These are phyloP conservation scores for Hemistola chrysoprasaria DNA, from an alignment of 2,888 invertebrate genomes.

Conservation along the genomic window DNA sequence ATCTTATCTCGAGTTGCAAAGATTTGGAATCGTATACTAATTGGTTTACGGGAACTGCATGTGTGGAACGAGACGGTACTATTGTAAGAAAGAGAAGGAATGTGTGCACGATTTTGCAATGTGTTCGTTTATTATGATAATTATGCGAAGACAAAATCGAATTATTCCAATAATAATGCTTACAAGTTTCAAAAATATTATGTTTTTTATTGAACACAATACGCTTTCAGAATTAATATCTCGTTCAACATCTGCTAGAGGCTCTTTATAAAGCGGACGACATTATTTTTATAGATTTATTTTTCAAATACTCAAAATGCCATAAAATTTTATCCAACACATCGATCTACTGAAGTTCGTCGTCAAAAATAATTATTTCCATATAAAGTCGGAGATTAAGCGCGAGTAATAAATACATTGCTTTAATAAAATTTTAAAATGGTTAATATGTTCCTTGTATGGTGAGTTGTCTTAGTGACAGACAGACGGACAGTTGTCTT, in stretches of 20 bases:
- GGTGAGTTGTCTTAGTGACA: conserved; percentile 52
- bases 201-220: conserved; percentile 12
- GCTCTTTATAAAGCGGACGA: not conserved
- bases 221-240: conserved; percentile 10
- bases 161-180: conserved; percentile 39
- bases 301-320: conserved; percentile 5
- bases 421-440: conserved; percentile 67
- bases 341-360: conserved; percentile 28
- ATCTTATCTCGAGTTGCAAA: conserved; percentile 54
- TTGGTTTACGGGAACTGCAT: conserved; percentile 65
- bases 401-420: conserved; percentile 59
- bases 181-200: conserved; percentile 14
- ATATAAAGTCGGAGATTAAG: conserved; percentile 42
- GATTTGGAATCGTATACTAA: conserved; percentile 59
- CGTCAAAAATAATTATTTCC: conserved; percentile 60
- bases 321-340: conserved; percentile 4
- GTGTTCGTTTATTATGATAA: conserved; percentile 69
- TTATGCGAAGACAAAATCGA: conserved; percentile 64
- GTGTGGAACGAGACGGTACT: conserved; percentile 53
- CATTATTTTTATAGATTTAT: not conserved
- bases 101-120: conserved; percentile 64
- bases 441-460: conserved; percentile 65
- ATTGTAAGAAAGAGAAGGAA: conserved; percentile 48
- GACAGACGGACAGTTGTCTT: conserved; percentile 54
- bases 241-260: too few species aligned